Base-by-base conservation (phyloP, 2,888 invertebrate genomes). In the Drosophila bunnanda region DNA sequence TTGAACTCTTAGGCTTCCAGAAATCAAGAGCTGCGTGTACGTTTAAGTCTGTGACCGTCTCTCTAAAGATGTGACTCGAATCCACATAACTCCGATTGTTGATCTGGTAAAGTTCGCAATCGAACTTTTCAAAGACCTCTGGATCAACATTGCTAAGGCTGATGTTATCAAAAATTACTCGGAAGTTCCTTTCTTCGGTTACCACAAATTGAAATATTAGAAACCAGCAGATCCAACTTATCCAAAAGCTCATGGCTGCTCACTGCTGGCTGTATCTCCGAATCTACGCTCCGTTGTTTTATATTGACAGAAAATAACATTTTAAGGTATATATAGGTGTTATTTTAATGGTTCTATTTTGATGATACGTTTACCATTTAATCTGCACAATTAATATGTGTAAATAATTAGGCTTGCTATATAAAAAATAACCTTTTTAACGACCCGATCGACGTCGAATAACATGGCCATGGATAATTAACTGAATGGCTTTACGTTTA, bases 51-150 rank as follows among this genome's bases (percentile, higher is more conserved):
- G 68, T 30, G 4, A 69, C 38, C 15, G 13, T 38, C 7, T 41
- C 44, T 15, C 28, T 52, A 1, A 77, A 44, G 4, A 62, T 48
- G 15, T 57, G 50, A 7, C 43, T 28, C 1, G 64, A 43, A 15
- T 64, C 64, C 8, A 74, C 30, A 44, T 56, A 77, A 44, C 77
- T 77, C 9, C 69, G 76, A 64, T 73, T 76, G 22, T 74, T 12
- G 3, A 57, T 9, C 44, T 77, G 62, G 9, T n/a, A 34, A 1
- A 73, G 8, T 7, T 46, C 15, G 13, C 44, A 55, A 28, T 57
- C 58, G 3, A 74, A 46, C 2, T 25, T 39, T 9, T 46, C 56
- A 7, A 73, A 55, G 15, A 77, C 22, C 15, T 69, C 60, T 5
- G 43, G 34, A 9, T 65, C 54, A 6, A 39, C 17, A 22, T 57